Conservation (phyloP, 2,797 vertebrate species). For the Protosalanx chinensis region DNA sequence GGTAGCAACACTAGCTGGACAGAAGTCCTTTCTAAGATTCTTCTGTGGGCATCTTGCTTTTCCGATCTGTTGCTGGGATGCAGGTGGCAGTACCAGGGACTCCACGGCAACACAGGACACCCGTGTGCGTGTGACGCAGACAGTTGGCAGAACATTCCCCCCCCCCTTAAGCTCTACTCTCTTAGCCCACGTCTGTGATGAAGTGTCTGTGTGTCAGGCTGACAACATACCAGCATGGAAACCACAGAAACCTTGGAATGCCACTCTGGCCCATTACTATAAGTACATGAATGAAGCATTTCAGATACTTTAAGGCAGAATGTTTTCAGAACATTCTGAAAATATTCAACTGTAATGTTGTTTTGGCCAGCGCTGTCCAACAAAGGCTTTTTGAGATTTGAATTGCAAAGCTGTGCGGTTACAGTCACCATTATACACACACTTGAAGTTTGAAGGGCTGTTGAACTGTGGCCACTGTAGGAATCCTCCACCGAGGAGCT, state of each 20-base stretch:
- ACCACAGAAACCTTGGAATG: constrained; percentile 16
- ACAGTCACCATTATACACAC: constrained; percentile 72
- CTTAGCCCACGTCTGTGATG: constrained; percentile 67
- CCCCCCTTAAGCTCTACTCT: constrained; percentile 7
- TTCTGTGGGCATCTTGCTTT: constrained; percentile 20
- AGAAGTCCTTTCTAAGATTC: not conserved
- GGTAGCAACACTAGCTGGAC: not conserved
- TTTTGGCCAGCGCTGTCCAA: constrained; percentile 61
- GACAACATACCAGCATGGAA: constrained; percentile 61
- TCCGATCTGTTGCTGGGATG: constrained; percentile 44
- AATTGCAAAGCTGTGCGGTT: constrained; percentile 64
- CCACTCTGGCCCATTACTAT: too few relatives aligned
- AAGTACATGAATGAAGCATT: too few relatives aligned
- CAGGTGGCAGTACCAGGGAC: constrained; percentile 51
- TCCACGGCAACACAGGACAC: constrained; percentile 57
- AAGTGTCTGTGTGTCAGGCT: constrained; percentile 65
- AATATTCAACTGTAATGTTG: constrained; percentile 48
- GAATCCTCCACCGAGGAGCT: constrained; percentile 68
- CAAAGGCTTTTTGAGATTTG: constrained; percentile 66
- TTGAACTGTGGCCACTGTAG: constrained; percentile 72
- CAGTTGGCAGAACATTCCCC: constrained; percentile 60
- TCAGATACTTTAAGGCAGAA: not conserved
- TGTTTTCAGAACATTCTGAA: constrained; percentile 15
- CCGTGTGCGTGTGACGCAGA: constrained; percentile 66
- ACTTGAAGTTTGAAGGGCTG: constrained; percentile 73